Percentiles rank a stretch among this genome's conserved stretches.
Evolutionary conservation across 2,888 invertebrate genomes (phyloP).

Genomic region (Epiblema foenella): DNA sequence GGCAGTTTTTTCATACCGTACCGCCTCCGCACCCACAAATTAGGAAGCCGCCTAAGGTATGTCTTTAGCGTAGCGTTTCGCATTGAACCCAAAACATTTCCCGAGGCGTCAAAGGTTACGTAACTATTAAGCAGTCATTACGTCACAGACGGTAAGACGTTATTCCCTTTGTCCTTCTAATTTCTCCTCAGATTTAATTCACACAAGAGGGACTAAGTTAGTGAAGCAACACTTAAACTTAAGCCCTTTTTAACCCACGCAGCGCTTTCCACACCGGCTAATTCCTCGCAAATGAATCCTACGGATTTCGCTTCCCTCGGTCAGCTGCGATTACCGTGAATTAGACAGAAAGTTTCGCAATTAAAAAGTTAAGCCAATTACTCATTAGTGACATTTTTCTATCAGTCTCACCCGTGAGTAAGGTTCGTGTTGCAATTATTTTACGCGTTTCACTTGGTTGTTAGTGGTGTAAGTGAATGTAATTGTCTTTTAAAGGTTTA

Average conservation of each 20-base stretch:
- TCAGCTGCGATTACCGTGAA: slow-evolving; percentile 30
- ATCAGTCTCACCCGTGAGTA: neutral
- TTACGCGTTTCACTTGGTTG: neutral
- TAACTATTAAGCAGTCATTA: neutral
- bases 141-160: neutral
- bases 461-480: neutral
- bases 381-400: slow-evolving; percentile 33
- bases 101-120: neutral
- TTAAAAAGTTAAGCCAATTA: slow-evolving; percentile 31
- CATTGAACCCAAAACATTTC: neutral
- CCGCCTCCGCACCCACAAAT: too few relatives aligned
- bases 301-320: slow-evolving; percentile 8
- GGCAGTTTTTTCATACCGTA: too few relatives aligned
- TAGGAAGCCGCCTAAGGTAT: neutral
- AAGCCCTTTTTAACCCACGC: neutral
- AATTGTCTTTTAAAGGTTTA: neutral
- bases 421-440: neutral
- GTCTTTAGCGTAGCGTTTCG: neutral
- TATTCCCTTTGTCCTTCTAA: slow-evolving; percentile 2
- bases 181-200: neutral
- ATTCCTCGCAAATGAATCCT: slow-evolving; percentile 26
- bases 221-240: neutral
- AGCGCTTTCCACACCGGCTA: slow-evolving; percentile 13
- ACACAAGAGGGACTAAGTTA: neutral
- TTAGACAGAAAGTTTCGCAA: slow-evolving; percentile 29